Evolutionary conservation across 1,140 invertebrate genomes (phyloP), one percentile per base, ranked within the genome.

Genomic region (Spodoptera frugiperda): DNA sequence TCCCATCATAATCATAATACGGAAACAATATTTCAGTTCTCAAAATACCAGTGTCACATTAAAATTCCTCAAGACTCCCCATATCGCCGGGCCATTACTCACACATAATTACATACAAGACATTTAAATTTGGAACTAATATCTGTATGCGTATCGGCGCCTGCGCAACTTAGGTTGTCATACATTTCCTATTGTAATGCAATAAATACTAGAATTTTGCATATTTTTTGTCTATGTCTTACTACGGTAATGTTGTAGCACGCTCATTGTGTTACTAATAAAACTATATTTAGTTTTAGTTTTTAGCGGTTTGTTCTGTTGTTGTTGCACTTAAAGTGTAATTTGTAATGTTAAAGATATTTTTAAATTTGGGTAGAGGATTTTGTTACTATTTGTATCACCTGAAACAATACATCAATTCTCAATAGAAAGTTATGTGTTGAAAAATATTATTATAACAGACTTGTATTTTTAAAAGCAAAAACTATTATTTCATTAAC

Each of bases 91-190:
- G 57, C 57, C 57, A 61, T 61, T 61, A 61, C 57, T 44, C 57
- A 61, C 57, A 44, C 4, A 61, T 15, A 39, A 63, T 39, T 17
- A 63, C 33, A 12, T 63, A 15, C 59, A 63, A 63, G 9, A 33
- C 30, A 63, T 63, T 63, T 15, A 63, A 63, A 63, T 63, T 46
- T 44, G 33, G 59, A 63, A 63, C 59, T 63, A 3, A 63, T 63
- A 63, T 63, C 59, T 63, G 33, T 63, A 63, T 63, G 59, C 59
- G 59, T n/a, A 44, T 44, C 33, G 59, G 59, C 59, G 33, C 15
- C 59, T 44, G 15, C 33, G 59, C 59, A 33, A 33, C 44, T 63
- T 19, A 63, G 33, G 30, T 63, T 63, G 59, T 63, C 59, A 63
- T 63, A 63, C 59, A 63, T 63, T 44, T 63, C 59, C 59, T 33